Evolutionary conservation across 2,888 invertebrate species (phyloP), one percentile per base, ranked within the genome.

Genomic region (Synergus itoensis): DNA sequence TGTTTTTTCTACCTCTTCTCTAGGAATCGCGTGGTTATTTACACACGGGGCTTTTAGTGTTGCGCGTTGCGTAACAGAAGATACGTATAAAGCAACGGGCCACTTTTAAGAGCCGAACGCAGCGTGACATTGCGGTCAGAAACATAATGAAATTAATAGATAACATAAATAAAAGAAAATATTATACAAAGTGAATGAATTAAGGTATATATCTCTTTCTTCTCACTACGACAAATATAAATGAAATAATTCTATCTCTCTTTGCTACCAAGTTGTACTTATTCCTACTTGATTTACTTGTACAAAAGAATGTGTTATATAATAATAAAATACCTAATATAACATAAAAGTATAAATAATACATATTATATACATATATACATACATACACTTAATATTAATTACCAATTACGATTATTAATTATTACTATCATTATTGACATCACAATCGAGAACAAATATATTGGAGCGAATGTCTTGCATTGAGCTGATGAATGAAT

Each of bases 181-280:
- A 86, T 86, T 85, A 87, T 87, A 85, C 85, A 86, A 86, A 85
- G 84, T 86, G 81, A 81, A 84, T 85, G 86, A 85, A 84, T 79
- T 82, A 84, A 85, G 85, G 86, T 85, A 87, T 87, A 87, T 88
- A 87, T 89, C 86, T 89, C 87, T 88, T 86, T 89, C 88, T 89
- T 89, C 89, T 90, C 90, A 89, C 89, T 91, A 90, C 88, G 89
- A 90, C 89, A 90, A 89, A 89, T 89, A 90, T 90, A 90, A 81
- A 89, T 90, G 89, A 91, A 91, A 91, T 85, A 91, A 91, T 90
- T 91, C 91, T 91, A 91, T 92, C 91, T 92, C 92, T 92, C 92
- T 92, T 92, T 92, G 92, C 92, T 92, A 92, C 92, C 91, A 92
- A 91, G 92, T 92, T 92, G 92, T 92, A 92, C 92, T 92, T 92